These are phyloP conservation scores for Nomada goodeniana DNA, from an alignment of 2,888 invertebrate genomes.

Conservation along the genomic window DNA sequence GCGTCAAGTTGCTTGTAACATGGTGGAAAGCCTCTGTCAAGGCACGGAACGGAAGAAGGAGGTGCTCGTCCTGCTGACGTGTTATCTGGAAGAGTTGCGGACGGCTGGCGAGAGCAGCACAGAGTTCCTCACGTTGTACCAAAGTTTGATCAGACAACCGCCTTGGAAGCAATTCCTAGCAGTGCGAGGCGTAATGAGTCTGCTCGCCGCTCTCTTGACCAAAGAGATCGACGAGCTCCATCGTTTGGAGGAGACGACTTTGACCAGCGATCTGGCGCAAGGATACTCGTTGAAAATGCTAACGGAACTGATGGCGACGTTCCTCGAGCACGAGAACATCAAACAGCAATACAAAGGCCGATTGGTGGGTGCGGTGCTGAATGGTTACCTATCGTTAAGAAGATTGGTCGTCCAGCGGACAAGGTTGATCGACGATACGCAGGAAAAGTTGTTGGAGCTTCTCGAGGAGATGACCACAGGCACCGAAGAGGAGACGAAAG, in stretches of 20 bases:
- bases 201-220: constrained; percentile 94
- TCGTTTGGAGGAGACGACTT: constrained; percentile 94
- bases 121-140: constrained; percentile 95
- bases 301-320: constrained; percentile 94
- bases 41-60: constrained; percentile 89
- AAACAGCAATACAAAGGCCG: constrained; percentile 95
- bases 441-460: constrained; percentile 96
- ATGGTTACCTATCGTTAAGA: constrained; percentile 96
- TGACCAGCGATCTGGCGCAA: constrained; percentile 97
- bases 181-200: constrained; percentile 92
- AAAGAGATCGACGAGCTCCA: constrained; percentile 95
- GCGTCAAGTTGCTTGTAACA: constrained; percentile 94
- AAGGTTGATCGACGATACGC: constrained; percentile 97
- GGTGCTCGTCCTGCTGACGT: constrained; percentile 93
- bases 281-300: constrained; percentile 96
- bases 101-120: constrained; percentile 96
- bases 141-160: constrained; percentile 92
- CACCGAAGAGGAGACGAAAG: constrained; percentile 97
- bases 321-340: constrained; percentile 94
- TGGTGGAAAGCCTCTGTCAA: constrained; percentile 93
- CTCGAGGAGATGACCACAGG: constrained; percentile 98
- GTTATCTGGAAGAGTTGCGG: constrained; percentile 94
- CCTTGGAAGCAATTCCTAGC: constrained; percentile 98
- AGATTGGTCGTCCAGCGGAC: constrained; percentile 97
- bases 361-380: constrained; percentile 94